These are phyloP conservation scores for Helleia helle DNA, from an alignment of 2,888 invertebrate genomes.

Conservation along the genomic window DNA sequence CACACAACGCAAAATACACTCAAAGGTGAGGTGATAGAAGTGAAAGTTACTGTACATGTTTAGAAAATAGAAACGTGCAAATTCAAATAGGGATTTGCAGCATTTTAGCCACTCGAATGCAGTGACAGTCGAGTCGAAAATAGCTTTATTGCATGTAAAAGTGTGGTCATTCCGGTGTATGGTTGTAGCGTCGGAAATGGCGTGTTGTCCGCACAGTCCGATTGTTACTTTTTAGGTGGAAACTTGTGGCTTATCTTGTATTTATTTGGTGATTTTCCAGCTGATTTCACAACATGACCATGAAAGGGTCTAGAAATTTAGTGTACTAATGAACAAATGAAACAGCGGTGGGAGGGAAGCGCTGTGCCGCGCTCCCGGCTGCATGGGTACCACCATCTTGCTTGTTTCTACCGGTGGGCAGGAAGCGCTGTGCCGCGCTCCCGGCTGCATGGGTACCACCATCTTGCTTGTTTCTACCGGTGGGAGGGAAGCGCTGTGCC, in stretches of 20 bases:
- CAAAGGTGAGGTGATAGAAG: not conserved
- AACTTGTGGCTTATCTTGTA: not conserved
- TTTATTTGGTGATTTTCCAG: not conserved
- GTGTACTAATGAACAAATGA: too few species aligned
- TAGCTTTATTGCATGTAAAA: constrained; percentile 18
- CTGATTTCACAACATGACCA: not conserved
- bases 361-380: too few species aligned
- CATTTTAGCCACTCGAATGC: constrained; percentile 14
- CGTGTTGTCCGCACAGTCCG: not conserved
- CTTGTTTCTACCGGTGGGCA: too few species aligned
- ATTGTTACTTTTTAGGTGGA: not conserved
- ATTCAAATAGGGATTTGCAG: constrained; percentile 13
- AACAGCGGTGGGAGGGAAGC: too few species aligned
- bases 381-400: too few species aligned
- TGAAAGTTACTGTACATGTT: not conserved
- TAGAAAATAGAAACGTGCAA: not conserved
- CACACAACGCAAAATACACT: not conserved
- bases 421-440: too few species aligned
- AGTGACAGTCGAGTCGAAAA: constrained; percentile 14
- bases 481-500: too few species aligned
- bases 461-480: too few species aligned
- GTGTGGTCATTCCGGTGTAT: constrained; percentile 10
- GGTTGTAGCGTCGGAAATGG: constrained; percentile 1
- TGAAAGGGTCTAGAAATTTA: too few species aligned
- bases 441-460: too few species aligned